Evolutionary conservation across 2,888 invertebrate species (phyloP).

Genomic region (Rambutsinella grinnellia): DNA sequence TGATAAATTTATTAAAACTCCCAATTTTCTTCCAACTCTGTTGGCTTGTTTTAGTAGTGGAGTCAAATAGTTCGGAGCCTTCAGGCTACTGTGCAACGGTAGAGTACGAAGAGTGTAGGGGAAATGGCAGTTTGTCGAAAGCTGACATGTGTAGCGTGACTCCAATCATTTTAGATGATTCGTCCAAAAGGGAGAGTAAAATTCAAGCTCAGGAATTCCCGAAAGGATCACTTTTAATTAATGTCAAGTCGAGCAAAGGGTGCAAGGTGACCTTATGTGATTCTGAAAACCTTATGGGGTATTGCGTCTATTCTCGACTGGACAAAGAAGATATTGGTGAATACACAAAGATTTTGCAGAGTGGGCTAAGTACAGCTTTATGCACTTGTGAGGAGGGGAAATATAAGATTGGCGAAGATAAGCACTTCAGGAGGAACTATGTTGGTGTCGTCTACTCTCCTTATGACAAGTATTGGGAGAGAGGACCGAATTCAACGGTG

Average conservation of each 20-base stretch:
- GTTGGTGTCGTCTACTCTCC: constrained; percentile 50
- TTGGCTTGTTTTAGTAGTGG: no score
- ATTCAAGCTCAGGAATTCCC: no score
- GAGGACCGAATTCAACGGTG: constrained; percentile 10
- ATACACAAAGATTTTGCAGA: constrained; percentile 16
- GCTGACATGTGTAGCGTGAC: no score
- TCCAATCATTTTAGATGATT: no score
- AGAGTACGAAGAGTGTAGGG: neutral
- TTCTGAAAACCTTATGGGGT: constrained; percentile 33
- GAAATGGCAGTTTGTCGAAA: no score
- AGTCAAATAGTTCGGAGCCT: no score
- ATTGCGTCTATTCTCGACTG: constrained; percentile 13
- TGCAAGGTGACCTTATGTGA: constrained; percentile 30
- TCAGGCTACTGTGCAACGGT: neutral
- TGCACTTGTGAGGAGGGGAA: no score
- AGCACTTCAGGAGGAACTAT: constrained; percentile 42
- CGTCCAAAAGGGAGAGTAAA: no score
- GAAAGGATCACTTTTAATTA: no score
- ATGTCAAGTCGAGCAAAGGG: neutral
- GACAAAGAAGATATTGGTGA: neutral
- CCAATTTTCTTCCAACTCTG: no score
- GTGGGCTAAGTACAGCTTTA: neutral
- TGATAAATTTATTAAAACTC: no score
- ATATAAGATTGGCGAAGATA: no score
- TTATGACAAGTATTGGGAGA: constrained; percentile 49